Evolutionary conservation across 2,113 vertebrate species (phyloP).

Genomic region (Petrocephalus zakoni): DNA sequence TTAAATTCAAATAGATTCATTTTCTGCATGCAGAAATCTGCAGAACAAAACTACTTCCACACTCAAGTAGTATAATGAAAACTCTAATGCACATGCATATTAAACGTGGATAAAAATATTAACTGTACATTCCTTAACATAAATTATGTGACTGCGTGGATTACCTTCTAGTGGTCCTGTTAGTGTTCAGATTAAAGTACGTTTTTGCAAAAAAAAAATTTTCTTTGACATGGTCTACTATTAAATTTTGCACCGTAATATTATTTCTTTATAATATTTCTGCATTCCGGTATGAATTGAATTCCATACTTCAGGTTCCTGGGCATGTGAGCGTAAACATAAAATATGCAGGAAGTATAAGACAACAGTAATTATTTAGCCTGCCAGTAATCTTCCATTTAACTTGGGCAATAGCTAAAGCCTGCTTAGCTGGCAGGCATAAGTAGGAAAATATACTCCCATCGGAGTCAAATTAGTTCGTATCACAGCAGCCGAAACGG

Average conservation of each 20-base stretch:
- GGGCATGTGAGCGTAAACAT: constrained; percentile 56
- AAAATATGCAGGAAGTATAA: constrained; percentile 64
- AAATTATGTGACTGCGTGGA: not conserved
- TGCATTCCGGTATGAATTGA: constrained; percentile 20
- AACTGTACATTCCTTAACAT: not conserved
- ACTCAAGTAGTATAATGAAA: not conserved
- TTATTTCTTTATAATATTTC: constrained; percentile 41
- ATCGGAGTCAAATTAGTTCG: constrained; percentile 46
- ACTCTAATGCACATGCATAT: not conserved
- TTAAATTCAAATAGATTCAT: not conserved
- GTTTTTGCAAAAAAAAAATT: not conserved
- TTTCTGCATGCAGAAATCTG: not conserved
- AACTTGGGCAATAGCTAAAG: constrained; percentile 47
- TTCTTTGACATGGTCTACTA: not conserved
- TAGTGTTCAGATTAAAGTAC: not conserved
- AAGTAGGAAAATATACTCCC: constrained; percentile 43
- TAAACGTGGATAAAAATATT: not conserved
- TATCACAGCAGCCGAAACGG: constrained; percentile 39
- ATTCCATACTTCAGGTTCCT: constrained; percentile 34
- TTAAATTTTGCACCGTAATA: not conserved
- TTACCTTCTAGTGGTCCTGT: not conserved
- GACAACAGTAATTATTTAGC: constrained; percentile 66
- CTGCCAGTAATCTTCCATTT: constrained; percentile 64
- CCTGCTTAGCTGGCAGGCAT: constrained; percentile 45
- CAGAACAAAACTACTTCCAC: not conserved